A percentile compares a stretch with the other conserved stretches of the same genome.
phyloP scores from a whole-genome alignment of 2,113 vertebrate species.

The Percina caprodes region DNA sequence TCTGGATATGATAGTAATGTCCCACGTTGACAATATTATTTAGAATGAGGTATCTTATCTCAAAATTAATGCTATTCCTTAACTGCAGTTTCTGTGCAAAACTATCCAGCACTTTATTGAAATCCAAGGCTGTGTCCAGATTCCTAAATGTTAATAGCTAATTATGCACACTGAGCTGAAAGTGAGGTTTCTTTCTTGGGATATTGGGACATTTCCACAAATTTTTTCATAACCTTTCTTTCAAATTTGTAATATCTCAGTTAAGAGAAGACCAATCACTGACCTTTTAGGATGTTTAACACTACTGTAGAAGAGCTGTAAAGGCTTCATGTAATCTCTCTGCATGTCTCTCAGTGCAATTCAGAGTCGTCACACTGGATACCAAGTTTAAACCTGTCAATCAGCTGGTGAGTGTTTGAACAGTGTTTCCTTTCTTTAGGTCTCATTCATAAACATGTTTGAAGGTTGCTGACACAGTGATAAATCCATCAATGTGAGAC shows the following conservation, averaged over 20 bases:
- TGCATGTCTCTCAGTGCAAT: slow-evolving; percentile 62
- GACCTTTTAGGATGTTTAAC: background rate
- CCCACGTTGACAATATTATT: too few relatives aligned
- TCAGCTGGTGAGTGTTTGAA: slow-evolving; percentile 54
- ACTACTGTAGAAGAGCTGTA: background rate
- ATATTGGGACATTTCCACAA: background rate
- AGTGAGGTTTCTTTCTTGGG: too few relatives aligned
- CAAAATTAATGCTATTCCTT: background rate
- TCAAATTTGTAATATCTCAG: too few relatives aligned
- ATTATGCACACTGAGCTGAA: too few relatives aligned
- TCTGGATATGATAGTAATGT: background rate
- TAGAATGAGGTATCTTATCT: background rate
- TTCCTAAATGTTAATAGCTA: too few relatives aligned
- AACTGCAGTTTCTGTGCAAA: too few relatives aligned
- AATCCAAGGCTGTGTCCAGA: too few relatives aligned
- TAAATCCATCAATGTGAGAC: background rate
- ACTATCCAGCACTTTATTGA: too few relatives aligned
- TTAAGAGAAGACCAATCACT: too few relatives aligned
- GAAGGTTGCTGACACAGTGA: background rate
- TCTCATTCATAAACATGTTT: background rate
- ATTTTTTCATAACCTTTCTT: too few relatives aligned
- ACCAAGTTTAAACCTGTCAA: slow-evolving; percentile 40
- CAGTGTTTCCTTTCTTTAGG: background rate
- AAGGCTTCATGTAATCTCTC: background rate
- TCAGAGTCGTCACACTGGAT: slow-evolving; percentile 71